Conservation (phyloP, 2,888 invertebrate genomes). For the Harmothoe impar region DNA sequence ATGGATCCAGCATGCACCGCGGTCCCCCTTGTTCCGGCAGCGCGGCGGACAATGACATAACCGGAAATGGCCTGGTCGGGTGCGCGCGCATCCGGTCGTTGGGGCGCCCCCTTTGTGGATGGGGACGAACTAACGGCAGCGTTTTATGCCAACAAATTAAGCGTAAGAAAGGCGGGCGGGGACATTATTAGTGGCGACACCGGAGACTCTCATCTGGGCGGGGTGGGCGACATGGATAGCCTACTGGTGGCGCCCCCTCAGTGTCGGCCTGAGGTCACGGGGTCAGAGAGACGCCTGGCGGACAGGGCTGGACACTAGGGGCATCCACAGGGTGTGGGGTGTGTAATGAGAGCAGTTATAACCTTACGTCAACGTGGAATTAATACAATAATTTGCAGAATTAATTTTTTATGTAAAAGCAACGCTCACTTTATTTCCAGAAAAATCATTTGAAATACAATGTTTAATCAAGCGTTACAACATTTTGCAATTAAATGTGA, state of each 20-base stretch:
- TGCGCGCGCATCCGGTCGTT: conserved; percentile 44
- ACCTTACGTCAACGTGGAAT: background rate
- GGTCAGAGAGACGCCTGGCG: conserved; percentile 33
- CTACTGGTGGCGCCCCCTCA: conserved; percentile 45
- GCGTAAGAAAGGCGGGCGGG: conserved; percentile 38
- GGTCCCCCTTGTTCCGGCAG: background rate
- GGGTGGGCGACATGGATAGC: conserved; percentile 27
- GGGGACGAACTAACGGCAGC: conserved; percentile 24
- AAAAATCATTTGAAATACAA: too few relatives aligned
- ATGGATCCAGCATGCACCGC: conserved; percentile 18
- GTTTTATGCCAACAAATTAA: conserved; percentile 58
- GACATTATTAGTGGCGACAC: conserved; percentile 27
- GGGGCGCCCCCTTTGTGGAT: conserved; percentile 32
- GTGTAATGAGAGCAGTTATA: conserved; percentile 26
- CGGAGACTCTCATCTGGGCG: background rate
- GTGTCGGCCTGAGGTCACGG: background rate
- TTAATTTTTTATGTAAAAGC: too few relatives aligned
- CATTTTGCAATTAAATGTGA: too few relatives aligned
- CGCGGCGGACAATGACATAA: conserved; percentile 47
- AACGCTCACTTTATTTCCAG: too few relatives aligned
- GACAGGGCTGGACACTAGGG: background rate
- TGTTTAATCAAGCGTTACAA: too few relatives aligned
- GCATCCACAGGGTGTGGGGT: background rate
- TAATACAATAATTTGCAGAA: too few relatives aligned
- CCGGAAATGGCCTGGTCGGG: conserved; percentile 54